Conservation (phyloP, 2,888 invertebrate species). For the Phyllotreta striolata region DNA sequence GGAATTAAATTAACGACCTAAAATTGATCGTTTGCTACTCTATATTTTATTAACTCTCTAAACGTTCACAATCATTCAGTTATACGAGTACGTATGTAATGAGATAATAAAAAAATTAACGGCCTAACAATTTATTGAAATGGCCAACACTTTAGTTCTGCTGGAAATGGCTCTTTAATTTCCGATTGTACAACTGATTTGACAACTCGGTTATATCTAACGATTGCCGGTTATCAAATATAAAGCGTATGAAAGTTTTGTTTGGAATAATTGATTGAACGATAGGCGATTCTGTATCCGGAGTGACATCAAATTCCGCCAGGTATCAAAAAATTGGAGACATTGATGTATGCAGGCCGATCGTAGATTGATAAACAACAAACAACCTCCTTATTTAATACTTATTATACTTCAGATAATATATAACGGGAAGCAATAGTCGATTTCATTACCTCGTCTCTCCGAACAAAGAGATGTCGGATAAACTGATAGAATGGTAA, state of each 20-base stretch:
- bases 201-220: no score
- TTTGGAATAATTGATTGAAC: not conserved
- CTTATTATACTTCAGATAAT: conserved; percentile 29
- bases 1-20: conserved; percentile 8
- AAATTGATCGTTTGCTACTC: not conserved
- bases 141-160: no score
- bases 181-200: no score
- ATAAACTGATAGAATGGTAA: not conserved
- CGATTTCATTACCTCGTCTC: conserved; percentile 16
- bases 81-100: no score
- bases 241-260: no score
- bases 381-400: conserved; percentile 20
- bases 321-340: conserved; percentile 39
- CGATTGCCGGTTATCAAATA: no score
- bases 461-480: conserved; percentile 21
- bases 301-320: conserved; percentile 41
- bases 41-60: no score
- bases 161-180: no score
- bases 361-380: conserved; percentile 32
- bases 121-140: no score
- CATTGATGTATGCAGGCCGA: conserved; percentile 40
- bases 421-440: conserved; percentile 24
- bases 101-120: no score
- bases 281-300: conserved; percentile 28
- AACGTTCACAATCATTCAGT: no score